Evolutionary conservation across 1,140 invertebrate genomes (phyloP).

Genomic region (Drosophila repleta): DNA sequence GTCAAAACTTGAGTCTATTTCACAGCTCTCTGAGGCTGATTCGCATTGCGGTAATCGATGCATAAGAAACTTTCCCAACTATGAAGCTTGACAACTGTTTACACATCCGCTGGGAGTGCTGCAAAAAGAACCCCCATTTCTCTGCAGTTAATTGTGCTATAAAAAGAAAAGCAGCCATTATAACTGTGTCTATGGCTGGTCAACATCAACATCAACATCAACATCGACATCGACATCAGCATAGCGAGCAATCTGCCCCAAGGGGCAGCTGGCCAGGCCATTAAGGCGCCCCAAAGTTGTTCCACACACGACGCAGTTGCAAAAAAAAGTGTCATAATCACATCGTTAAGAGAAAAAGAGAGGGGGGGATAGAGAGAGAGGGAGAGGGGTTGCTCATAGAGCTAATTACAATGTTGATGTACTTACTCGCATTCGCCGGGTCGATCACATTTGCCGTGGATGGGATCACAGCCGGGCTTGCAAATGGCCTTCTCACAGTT

Average conservation of each 20-base stretch:
- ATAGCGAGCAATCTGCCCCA: conserved; percentile 37
- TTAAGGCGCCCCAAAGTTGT: conserved; percentile 68
- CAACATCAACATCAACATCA: neutral
- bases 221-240: neutral
- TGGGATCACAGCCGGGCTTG: conserved; percentile 93
- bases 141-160: conserved; percentile 16
- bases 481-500: conserved; percentile 97
- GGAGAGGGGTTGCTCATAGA: conserved; percentile 1
- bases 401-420: conserved; percentile 55
- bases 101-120: conserved; percentile 64
- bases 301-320: conserved; percentile 42
- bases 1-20: conserved; percentile 1
- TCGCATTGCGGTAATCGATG: conserved; percentile 16
- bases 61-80: conserved; percentile 23
- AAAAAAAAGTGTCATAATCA: conserved; percentile 77
- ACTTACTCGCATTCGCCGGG: conserved; percentile 95
- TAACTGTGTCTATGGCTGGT: conserved; percentile 56
- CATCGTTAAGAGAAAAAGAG: conserved; percentile 54
- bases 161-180: conserved; percentile 60
- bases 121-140: conserved; percentile 51
- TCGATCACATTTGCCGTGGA: conserved; percentile 93
- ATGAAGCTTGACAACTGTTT: conserved; percentile 48
- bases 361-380: neutral
- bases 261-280: conserved; percentile 44
- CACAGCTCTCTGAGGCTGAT: conserved; percentile 5